Percentiles rank a stretch among this genome's conserved stretches.
These are phyloP conservation scores for Furcifer pardalis DNA, from an alignment of 2,797 vertebrate species.

Conservation along the genomic window DNA sequence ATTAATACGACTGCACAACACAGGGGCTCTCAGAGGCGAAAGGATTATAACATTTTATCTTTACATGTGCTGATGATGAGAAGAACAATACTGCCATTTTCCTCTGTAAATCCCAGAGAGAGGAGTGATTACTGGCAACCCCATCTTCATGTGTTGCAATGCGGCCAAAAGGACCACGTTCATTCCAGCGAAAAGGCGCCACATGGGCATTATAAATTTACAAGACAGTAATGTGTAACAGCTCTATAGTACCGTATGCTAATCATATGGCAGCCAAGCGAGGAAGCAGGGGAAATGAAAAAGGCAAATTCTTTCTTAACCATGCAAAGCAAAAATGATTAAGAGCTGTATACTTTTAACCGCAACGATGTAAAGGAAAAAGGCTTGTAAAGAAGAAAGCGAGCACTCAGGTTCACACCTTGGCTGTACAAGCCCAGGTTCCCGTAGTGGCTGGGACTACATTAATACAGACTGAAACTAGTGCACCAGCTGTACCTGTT, in stretches of 20 bases:
- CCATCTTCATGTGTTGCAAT: not conserved
- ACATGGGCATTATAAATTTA: not conserved
- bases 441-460: no score
- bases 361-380: not conserved
- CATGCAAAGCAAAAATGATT: not conserved
- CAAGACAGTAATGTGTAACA: not conserved
- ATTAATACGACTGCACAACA: slow-evolving; percentile 33
- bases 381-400: not conserved
- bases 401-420: no score
- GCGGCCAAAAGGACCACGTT: slow-evolving; percentile 12
- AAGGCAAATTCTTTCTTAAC: not conserved
- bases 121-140: slow-evolving; percentile 39
- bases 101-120: slow-evolving; percentile 35
- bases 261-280: not conserved
- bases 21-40: slow-evolving; percentile 18
- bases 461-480: no score
- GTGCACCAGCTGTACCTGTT: no score
- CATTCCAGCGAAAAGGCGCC: not conserved
- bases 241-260: not conserved
- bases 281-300: not conserved
- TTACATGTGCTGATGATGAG: slow-evolving; percentile 14
- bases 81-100: slow-evolving; percentile 44
- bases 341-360: not conserved
- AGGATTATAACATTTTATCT: slow-evolving; percentile 48
- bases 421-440: no score